Evolutionary conservation across 53 echinoderm and acorn worm species (phyloP), one percentile per base, ranked within the genome.

Genomic region (Hippasteria phrygiana): DNA sequence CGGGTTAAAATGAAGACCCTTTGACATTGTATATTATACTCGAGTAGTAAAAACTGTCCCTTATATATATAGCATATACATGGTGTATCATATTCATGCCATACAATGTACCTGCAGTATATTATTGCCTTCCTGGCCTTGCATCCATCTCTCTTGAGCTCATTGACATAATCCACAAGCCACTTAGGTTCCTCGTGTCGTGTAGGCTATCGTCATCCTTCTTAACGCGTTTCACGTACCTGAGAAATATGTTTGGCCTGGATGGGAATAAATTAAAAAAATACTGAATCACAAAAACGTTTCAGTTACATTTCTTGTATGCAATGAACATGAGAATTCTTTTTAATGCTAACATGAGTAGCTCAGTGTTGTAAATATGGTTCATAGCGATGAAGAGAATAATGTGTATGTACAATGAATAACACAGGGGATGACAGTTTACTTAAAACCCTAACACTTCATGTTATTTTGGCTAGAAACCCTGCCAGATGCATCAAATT

Each of bases 51-150:
- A 1, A 63, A 63, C 20, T 9, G 17, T 26, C 16, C 3, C 9
- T 63, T 27, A 4, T 63, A 63, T 27, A 63, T 28, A 2, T 63
- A 10, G 20, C 2, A n/a, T 20, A 9, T 28, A 7, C 2, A 10
- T 7, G 2, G 4, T 9, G 1, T 20, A 4, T 3, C 63, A 9
- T 31, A 4, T 8, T 31, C 10, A 31, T 64, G 29, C 5, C 33
- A 13, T 6, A n/a, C n/a, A n/a, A n/a, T n/a, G n/a, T n/a, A 67
- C 67, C 67, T 33, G 67, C 67, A 67, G 36, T 67, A 67, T 29
- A 67, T 35, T 9, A 67, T 34, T 34, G 67, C 67, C 67, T 67
- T 67, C 34, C 37, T 4, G 34, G 34, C 36, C 2, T 67, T 67
- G 12, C 67, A 67, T 33, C 67, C 36, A 4, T 67, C 13, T 22